Percentiles rank a stretch among this genome's conserved stretches.
These are phyloP conservation scores for Sprattus sprattus DNA, from an alignment of 2,113 vertebrate genomes.

Conservation along the genomic window DNA sequence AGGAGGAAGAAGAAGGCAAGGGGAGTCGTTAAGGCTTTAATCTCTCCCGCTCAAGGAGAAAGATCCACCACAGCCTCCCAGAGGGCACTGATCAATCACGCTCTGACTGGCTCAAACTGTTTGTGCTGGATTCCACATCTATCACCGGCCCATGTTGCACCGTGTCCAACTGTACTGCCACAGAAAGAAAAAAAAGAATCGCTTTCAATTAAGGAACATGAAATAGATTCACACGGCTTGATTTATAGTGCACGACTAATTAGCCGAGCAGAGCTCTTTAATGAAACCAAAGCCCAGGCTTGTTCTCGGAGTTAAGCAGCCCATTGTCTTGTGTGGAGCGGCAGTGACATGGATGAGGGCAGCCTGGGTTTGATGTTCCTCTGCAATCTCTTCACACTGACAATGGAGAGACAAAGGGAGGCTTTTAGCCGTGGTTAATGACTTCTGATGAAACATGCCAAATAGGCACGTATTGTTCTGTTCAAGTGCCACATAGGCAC, in stretches of 20 bases:
- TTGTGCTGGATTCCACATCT: slow-evolving; percentile 89
- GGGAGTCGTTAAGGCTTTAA: slow-evolving; percentile 73
- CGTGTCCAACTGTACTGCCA: slow-evolving; percentile 78
- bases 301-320: slow-evolving; percentile 80
- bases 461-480: slow-evolving; percentile 28
- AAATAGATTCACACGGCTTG: slow-evolving; percentile 88
- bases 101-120: slow-evolving; percentile 94
- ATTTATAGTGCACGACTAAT: slow-evolving; percentile 98
- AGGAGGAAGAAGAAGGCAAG: slow-evolving; percentile 64
- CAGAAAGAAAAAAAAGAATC: slow-evolving; percentile 74
- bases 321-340: slow-evolving; percentile 79
- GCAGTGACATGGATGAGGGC: slow-evolving; percentile 55
- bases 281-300: slow-evolving; percentile 86
- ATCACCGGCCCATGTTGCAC: slow-evolving; percentile 83
- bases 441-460: slow-evolving; percentile 34
- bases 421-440: slow-evolving; percentile 47
- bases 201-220: slow-evolving; percentile 95
- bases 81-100: slow-evolving; percentile 93
- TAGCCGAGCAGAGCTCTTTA: slow-evolving; percentile 81
- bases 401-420: slow-evolving; percentile 49
- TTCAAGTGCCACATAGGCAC: slow-evolving; percentile 3
- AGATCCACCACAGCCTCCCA: slow-evolving; percentile 85
- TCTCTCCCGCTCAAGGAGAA: slow-evolving; percentile 66
- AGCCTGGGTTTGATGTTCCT: slow-evolving; percentile 52
- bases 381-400: slow-evolving; percentile 54